Base-by-base conservation (phyloP, 1,140 invertebrate species). In the Drosophila punjabiensis region DNA sequence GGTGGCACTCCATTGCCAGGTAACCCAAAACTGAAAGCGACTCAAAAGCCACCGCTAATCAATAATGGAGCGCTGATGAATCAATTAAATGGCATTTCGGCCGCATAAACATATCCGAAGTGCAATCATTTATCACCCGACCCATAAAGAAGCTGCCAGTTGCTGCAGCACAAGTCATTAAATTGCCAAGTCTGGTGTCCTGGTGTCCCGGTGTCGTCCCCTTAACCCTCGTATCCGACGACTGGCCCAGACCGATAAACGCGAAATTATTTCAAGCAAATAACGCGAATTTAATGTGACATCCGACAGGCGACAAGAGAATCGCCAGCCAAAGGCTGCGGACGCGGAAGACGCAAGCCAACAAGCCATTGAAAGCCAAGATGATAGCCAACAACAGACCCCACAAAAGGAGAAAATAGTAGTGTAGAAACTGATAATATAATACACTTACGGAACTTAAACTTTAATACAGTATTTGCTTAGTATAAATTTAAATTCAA, bases 261-360 rank as follows among this genome's bases (percentile, higher is more conserved):
- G 68, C 65, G 63, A 86, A 85, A 90, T 85, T 86, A 85, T 90
- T 89, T 90, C 82, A 89, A 80, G 75, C 85, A 89, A 90, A 90
- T 90, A 89, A 89, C 82, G 79, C 65, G 79, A 85, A 75, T 86
- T 90, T 89, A 89, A 89, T 89, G 79, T 86, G 85, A 90, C 86
- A 86, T 79, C 75, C 81, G 85, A 89, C 85, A 79, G 74, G 69
- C 77, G 84, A 87, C 84, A 87, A 78, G 65, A 74, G 71, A 64
- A 37, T 76, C 69, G 76, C 60, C 55, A 33, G 37, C 28, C 28
- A 20, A 55, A 41, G 33, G 20, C 14, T 18, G 47, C 41, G 16
- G 33, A 30, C 16, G 30, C 30, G 32, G 33, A 37, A 18, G 55
- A 28, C 35, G 32, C 48, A n/a, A 48, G 52, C 52, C 65, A 79